phyloP scores from a whole-genome alignment of 1,140 invertebrate genomes.

The Charaxes varanes region DNA sequence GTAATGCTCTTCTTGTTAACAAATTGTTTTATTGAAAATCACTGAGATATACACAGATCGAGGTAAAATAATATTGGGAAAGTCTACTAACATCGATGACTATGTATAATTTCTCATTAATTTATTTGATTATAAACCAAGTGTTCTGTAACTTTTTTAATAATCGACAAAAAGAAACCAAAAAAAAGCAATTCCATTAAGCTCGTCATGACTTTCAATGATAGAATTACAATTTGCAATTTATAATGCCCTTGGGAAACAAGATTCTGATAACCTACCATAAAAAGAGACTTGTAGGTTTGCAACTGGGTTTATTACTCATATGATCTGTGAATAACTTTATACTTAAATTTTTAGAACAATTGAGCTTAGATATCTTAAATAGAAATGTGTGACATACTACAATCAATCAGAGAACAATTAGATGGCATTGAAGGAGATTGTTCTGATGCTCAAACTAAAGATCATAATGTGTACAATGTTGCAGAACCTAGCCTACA shows the following conservation, averaged over 20 bases:
- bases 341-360: neutral
- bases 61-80: no score
- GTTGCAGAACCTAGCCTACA: conserved; percentile 31
- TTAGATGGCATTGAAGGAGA: conserved; percentile 40
- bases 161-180: no score
- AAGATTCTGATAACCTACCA: conserved; percentile 22
- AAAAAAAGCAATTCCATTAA: no score
- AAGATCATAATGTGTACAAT: conserved; percentile 22
- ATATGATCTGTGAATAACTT: conserved; percentile 9
- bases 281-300: conserved; percentile 19
- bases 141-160: no score
- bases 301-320: conserved; percentile 16
- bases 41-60: no score
- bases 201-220: no score
- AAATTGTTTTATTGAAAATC: no score
- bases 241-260: conserved; percentile 20
- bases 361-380: neutral
- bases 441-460: conserved; percentile 13
- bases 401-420: conserved; percentile 38
- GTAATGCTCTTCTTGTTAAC: no score
- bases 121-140: no score
- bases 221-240: neutral
- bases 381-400: conserved; percentile 51
- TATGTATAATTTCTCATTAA: no score
- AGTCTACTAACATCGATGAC: no score